A percentile compares a stretch with the other conserved stretches of the same genome.
These are phyloP conservation scores for Hydroisotoma schaefferi DNA, from an alignment of 2,888 invertebrate species.

Conservation along the genomic window DNA sequence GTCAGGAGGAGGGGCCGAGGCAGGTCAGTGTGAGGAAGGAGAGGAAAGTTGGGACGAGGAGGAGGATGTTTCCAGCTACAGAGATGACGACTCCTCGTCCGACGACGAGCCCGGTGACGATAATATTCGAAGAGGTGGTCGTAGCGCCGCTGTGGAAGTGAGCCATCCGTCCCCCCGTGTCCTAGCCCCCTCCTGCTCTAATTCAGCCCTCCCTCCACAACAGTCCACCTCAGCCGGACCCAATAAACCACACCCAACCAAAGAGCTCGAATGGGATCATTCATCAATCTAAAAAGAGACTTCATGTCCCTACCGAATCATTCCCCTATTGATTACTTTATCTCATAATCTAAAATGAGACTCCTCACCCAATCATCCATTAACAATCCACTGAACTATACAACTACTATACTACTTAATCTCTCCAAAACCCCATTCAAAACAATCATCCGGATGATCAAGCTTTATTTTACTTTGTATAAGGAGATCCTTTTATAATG, in stretches of 20 bases:
- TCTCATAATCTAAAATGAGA: too few species aligned
- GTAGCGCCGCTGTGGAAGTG: constrained; percentile 17
- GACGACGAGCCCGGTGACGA: constrained; percentile 47
- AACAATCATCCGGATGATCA: too few species aligned
- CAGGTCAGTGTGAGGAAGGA: constrained; percentile 38
- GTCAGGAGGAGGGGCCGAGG: constrained; percentile 19
- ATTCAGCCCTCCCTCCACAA: constrained; percentile 16
- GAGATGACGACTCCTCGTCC: constrained; percentile 46
- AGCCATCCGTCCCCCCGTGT: constrained; percentile 14
- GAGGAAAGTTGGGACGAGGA: constrained; percentile 49
- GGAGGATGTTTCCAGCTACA: constrained; percentile 46
- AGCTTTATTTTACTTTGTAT: too few species aligned
- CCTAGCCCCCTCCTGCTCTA: constrained; percentile 29
- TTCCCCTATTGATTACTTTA: too few species aligned
- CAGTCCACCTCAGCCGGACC: constrained; percentile 15
- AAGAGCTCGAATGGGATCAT: constrained; percentile 49
- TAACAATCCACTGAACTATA: too few species aligned
- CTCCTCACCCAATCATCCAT: too few species aligned
- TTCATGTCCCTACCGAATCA: too few species aligned
- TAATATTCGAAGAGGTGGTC: constrained; percentile 23
- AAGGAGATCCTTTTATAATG: too few species aligned
- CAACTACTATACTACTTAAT: too few species aligned
- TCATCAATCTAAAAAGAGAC: constrained; percentile 49
- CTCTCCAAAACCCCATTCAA: too few species aligned
- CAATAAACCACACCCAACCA: constrained; percentile 38